Conservation (phyloP, 1,140 invertebrate species). For the silkworm (Bombyx mori) region DNA sequence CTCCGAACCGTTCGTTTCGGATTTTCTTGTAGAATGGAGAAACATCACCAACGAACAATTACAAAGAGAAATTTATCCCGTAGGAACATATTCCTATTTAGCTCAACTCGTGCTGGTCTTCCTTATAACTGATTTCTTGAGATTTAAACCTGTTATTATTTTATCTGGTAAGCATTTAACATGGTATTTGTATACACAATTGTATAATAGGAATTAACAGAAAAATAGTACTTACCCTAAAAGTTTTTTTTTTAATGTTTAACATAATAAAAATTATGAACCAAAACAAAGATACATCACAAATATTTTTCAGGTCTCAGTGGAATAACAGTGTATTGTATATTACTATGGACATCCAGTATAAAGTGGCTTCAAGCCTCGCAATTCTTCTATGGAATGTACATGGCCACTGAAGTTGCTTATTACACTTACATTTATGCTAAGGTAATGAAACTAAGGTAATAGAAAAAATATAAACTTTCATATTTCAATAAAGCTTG, state of each 20-base stretch:
- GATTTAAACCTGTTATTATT: constrained; percentile 90
- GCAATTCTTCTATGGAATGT: constrained; percentile 83
- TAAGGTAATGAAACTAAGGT: constrained; percentile 75
- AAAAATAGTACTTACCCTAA: no score
- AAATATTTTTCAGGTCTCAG: constrained; percentile 62
- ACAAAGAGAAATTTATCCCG: constrained; percentile 83
- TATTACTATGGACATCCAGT: constrained; percentile 80
- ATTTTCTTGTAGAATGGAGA: constrained; percentile 79
- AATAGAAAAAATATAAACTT: no score
- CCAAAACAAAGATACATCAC: no score
- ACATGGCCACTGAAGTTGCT: constrained; percentile 90
- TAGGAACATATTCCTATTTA: constrained; percentile 86
- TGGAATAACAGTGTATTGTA: constrained; percentile 79
- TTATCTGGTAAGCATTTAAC: constrained; percentile 64
- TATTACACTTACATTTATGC: constrained; percentile 96
- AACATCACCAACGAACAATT: constrained; percentile 81
- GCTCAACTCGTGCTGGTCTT: constrained; percentile 81
- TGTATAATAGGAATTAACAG: no score
- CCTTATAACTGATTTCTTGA: constrained; percentile 85
- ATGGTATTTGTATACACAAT: neutral
- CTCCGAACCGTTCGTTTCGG: constrained; percentile 85
- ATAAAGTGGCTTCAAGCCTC: constrained; percentile 76
- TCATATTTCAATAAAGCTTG: no score
- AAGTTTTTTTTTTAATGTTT: neutral
- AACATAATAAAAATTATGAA: neutral